Evolutionary conservation across 2,113 vertebrate species (phyloP), one percentile per base, ranked within the genome.

Genomic region (Phylloscopus trochiloides): DNA sequence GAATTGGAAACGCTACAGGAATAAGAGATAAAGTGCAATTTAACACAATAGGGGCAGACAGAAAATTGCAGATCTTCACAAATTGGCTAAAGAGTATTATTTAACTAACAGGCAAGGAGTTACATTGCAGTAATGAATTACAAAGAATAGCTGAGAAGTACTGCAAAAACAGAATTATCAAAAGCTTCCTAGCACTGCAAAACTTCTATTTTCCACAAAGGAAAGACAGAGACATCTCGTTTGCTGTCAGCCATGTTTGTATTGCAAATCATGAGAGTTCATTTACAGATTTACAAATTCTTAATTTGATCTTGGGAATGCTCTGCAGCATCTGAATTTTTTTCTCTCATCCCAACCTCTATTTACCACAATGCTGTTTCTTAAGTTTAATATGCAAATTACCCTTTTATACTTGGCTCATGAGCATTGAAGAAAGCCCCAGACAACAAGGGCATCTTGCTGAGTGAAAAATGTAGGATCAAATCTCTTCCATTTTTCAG

Each of bases 61-160:
- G 89, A 45, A 96, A 94, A 90, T 71, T 78, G 52, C 48, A 94
- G 71, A 59, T 85, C 77, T 82, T 87, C 74, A 84, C 38, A 87
- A 90, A 79, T 12, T 58, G 66, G 29, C 25, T 75, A 45, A 72
- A 72, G 36, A 65, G 31, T 59, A 55, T 55, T 81, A 91, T 93
- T 94, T 90, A 91, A 91, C 38, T 71, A 89, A 51, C 16, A 87
- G 70, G 22, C 61, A 71, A 81, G 43, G 36, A 78, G 71, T 74
- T 90, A 15, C 36, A n/a, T 26, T 81, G 45, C 51, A 72, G 21
- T 72, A 89, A 81, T 47, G 45, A 94, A 82, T 61, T 57, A 59
- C 61, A 91, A 67, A 51, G 57, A 87, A 72, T 21, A 87, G 17
- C 16, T 88, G 52, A 78, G 61, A 89, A 76, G 21, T 47, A 45